A percentile compares a stretch with the other conserved stretches of the same genome.
phyloP scores from a whole-genome alignment of 1,140 invertebrate species.

The Dreissena polymorpha region DNA sequence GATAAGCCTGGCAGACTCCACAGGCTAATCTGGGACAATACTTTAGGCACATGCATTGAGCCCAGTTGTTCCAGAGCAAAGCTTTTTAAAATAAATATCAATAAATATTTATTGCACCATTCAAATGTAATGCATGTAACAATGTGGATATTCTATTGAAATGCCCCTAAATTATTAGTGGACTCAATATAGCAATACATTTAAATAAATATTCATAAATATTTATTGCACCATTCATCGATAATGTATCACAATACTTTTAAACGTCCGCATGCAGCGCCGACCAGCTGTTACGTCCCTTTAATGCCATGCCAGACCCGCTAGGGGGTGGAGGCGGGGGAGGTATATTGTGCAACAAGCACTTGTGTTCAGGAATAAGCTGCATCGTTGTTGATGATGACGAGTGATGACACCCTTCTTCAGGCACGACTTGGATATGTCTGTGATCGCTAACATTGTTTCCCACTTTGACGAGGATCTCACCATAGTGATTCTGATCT shows the following conservation, averaged over 20 bases:
- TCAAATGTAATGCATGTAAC: neutral
- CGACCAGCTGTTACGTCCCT: slow-evolving; percentile 2
- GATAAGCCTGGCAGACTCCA: too few relatives aligned
- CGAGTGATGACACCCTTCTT: slow-evolving; percentile 11
- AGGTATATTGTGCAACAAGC: slow-evolving; percentile 47
- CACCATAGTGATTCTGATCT: neutral
- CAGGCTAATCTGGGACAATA: too few relatives aligned
- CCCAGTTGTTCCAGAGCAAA: too few relatives aligned
- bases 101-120: neutral
- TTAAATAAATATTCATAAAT: too few relatives aligned
- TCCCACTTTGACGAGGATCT: too few relatives aligned
- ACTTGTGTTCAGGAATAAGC: slow-evolving; percentile 49
- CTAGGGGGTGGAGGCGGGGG: slow-evolving; percentile 10
- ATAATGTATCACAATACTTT: neutral
- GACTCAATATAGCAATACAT: too few relatives aligned
- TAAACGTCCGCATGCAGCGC: slow-evolving; percentile 33
- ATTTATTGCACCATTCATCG: neutral
- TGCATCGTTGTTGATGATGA: slow-evolving; percentile 34
- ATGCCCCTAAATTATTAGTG: too few relatives aligned
- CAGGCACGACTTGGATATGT: slow-evolving; percentile 55
- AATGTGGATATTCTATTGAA: too few relatives aligned
- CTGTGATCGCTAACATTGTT: too few relatives aligned
- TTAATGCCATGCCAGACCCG: neutral
- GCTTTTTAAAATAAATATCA: too few relatives aligned
- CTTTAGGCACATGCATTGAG: too few relatives aligned